These are phyloP conservation scores for Euplagia quadripunctaria DNA, from an alignment of 2,888 invertebrate species.

Conservation along the genomic window DNA sequence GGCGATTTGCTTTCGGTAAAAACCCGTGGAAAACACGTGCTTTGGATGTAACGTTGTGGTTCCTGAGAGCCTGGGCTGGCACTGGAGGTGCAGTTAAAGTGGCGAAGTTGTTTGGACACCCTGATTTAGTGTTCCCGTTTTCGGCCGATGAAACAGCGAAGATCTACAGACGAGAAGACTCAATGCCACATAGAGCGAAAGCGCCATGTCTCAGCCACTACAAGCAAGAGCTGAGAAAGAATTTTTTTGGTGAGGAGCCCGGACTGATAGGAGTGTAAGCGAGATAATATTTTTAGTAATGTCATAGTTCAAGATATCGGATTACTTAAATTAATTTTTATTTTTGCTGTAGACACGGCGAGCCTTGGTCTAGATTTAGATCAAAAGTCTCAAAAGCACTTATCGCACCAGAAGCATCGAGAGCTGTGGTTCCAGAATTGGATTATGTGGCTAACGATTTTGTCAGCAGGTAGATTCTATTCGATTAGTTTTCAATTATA, in stretches of 20 bases:
- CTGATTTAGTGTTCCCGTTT: slow-evolving; percentile 91
- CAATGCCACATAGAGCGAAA: slow-evolving; percentile 91
- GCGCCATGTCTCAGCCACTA: slow-evolving; percentile 92
- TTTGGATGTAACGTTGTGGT: slow-evolving; percentile 83
- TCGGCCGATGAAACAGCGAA: slow-evolving; percentile 91
- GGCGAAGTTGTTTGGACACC: slow-evolving; percentile 91
- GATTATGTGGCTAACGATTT: slow-evolving; percentile 93
- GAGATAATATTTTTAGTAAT: slow-evolving; percentile 14
- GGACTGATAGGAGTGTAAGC: slow-evolving; percentile 93
- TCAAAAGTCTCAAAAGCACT: slow-evolving; percentile 94
- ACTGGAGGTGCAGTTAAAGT: slow-evolving; percentile 88
- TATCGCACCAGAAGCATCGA: slow-evolving; percentile 92
- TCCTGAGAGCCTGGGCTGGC: slow-evolving; percentile 80
- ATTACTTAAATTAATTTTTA: slow-evolving; percentile 9
- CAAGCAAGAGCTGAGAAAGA: slow-evolving; percentile 89
- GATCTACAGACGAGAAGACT: slow-evolving; percentile 90
- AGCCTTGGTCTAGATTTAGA: slow-evolving; percentile 94
- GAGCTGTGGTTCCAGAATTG: slow-evolving; percentile 91
- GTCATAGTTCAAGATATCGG: neutral
- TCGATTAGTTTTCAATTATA: neutral
- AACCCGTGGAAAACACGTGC: slow-evolving; percentile 85
- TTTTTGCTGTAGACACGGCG: slow-evolving; percentile 90
- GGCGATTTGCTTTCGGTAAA: slow-evolving; percentile 90
- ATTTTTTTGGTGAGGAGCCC: slow-evolving; percentile 91
- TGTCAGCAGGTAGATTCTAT: slow-evolving; percentile 86